Evolutionary conservation across 1,140 invertebrate genomes (phyloP), one percentile per base, ranked within the genome.

Genomic region (Galleria mellonella): DNA sequence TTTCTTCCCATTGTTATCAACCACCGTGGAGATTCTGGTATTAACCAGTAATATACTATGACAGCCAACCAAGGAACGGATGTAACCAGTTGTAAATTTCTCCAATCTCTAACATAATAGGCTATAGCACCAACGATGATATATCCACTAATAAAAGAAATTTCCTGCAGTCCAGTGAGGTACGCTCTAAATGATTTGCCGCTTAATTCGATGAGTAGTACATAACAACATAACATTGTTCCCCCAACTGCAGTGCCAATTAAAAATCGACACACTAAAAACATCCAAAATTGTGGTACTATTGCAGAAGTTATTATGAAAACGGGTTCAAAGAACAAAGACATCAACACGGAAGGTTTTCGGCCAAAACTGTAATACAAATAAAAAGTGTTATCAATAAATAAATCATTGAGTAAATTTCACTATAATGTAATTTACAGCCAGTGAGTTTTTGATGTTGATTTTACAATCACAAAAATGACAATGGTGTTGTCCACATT

Each of bases 71-170:
- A 84, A 1, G 90, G 88, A 1, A 90, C 40, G 0, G 91, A 90
- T 7, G 90, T 88, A 0, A 88, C 87, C 11, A 93, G 74, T 54
- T 92, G 90, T 5, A 93, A 72, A 12, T 87, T 56, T 42, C 89
- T 79, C 92, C 92, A 94, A 46, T 91, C 87, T 39, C 88, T 86
- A 7, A 93, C 61, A 29, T 89, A 78, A 60, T 89, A 93, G 1
- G 90, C 92, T 49, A 92, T 87, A 0, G 88, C 85, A 1, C 91
- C 83, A 0, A 92, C 85, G 0, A 78, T 70, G 15, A 92, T 87
- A 44, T 93, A 91, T 9, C 89, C 51, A 3, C 55, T 42, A 7
- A 81, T 38, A 37, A 62, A 82, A 4, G 73, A 54, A 39, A 71
- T 55, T 43, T 81, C 78, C 11, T 50, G 41, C 8, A 84, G 50